Evolutionary conservation across 2,888 invertebrate species (phyloP).

Genomic region (Lochmaea capreae): DNA sequence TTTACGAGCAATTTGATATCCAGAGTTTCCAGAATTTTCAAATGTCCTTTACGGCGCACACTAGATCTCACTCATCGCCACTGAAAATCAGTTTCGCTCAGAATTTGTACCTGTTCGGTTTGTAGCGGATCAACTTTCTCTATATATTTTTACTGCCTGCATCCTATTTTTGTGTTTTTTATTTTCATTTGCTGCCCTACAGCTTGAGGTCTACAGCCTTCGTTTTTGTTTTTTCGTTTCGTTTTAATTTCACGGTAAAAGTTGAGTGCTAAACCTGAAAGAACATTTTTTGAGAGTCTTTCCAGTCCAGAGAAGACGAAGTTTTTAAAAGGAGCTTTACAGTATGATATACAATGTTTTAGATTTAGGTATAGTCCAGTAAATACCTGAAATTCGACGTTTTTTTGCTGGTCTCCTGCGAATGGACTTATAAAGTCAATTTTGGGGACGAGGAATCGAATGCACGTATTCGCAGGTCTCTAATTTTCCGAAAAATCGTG

Average conservation of each 20-base stretch:
- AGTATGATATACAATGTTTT: background rate
- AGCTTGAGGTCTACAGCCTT: background rate
- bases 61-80: conserved; percentile 17
- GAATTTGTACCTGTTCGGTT: conserved; percentile 39
- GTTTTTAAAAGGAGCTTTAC: conserved; percentile 7
- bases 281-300: background rate
- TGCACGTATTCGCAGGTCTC: no score
- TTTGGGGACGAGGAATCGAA: no score
- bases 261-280: background rate
- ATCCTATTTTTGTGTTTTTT: conserved; percentile 10
- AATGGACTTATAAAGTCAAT: no score
- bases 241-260: conserved; percentile 8
- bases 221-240: background rate
- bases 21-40: background rate
- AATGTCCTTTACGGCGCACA: conserved; percentile 18
- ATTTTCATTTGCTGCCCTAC: no score
- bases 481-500: no score
- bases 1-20: no score
- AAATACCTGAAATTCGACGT: no score
- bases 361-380: no score
- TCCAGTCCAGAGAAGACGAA: background rate
- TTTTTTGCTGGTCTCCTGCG: no score
- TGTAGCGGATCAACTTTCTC: conserved; percentile 18
- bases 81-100: conserved; percentile 40
- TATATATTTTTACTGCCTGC: conserved; percentile 5